Percentiles rank a stretch among this genome's conserved stretches.
phyloP scores from a whole-genome alignment of 2,113 vertebrate genomes.

The Acrocephalus kingi region DNA sequence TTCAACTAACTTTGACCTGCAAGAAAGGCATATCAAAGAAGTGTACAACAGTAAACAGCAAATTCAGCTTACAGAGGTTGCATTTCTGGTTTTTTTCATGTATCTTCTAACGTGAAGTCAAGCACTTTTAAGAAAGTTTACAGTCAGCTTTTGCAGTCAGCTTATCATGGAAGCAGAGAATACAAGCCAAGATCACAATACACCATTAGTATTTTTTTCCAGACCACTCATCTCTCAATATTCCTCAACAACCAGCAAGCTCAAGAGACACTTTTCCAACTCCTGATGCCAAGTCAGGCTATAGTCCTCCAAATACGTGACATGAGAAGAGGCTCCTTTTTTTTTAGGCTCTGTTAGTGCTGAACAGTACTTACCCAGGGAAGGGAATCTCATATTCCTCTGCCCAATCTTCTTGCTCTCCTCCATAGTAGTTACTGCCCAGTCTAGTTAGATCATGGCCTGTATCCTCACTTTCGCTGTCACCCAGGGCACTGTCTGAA shows the following conservation, averaged over 20 bases:
- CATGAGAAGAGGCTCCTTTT: not conserved
- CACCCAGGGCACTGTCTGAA: conserved; percentile 95
- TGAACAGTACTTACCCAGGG: conserved; percentile 82
- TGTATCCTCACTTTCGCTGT: conserved; percentile 94
- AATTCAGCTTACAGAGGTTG: not conserved
- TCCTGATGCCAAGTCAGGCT: not conserved
- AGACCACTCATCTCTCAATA: not conserved
- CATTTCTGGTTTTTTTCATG: not conserved
- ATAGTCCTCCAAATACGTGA: not conserved
- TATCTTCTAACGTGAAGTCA: not conserved
- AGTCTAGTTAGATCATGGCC: conserved; percentile 76
- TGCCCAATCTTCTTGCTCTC: conserved; percentile 90
- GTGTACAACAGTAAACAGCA: not conserved
- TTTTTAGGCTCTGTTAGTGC: not conserved
- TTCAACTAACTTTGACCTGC: conserved; percentile 91
- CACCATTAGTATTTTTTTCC: conserved; percentile 6
- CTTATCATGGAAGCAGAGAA: not conserved
- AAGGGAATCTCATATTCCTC: conserved; percentile 94
- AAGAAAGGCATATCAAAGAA: conserved; percentile 37
- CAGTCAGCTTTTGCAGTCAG: not conserved
- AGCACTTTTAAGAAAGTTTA: not conserved
- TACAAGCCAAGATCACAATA: not conserved
- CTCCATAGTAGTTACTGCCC: conserved; percentile 73
- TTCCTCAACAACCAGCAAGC: not conserved
- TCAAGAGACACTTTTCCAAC: conserved; percentile 12